Conservation (phyloP, 2,888 invertebrate genomes). For the Oasisia sp. region DNA sequence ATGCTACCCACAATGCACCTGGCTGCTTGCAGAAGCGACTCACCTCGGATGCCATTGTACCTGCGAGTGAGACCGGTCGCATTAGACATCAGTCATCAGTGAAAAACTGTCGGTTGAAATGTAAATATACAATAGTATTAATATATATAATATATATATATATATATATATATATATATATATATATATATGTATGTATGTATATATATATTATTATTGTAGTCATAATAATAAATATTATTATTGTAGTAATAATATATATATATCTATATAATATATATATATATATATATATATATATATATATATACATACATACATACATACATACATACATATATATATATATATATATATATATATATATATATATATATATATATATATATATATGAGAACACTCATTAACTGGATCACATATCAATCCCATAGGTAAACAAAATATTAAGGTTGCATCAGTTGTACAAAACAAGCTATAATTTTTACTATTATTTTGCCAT, state of each 20-base stretch:
- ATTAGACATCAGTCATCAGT: not conserved
- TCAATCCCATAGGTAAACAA: not conserved
- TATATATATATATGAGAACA: too few species aligned
- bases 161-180: not conserved
- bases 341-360: too few species aligned
- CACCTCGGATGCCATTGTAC: not conserved
- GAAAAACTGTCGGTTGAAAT: not conserved
- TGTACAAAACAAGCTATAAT: not conserved
- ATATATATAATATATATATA: not conserved
- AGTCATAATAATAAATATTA: too few species aligned
- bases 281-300: too few species aligned
- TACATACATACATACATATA: too few species aligned
- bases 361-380: too few species aligned
- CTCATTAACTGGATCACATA: not conserved
- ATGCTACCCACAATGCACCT: conserved; percentile 17
- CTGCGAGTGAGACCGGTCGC: not conserved
- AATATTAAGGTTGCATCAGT: not conserved
- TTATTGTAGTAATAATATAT: too few species aligned
- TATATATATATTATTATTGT: too few species aligned
- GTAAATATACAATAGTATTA: not conserved
- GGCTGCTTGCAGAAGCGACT: not conserved
- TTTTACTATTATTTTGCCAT: not conserved
- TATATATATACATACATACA: too few species aligned
- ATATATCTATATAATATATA: too few species aligned
- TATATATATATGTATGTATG: too few species aligned